These are phyloP conservation scores for Crocidura indochinensis DNA, from an alignment of 2,797 vertebrate species.

Conservation along the genomic window DNA sequence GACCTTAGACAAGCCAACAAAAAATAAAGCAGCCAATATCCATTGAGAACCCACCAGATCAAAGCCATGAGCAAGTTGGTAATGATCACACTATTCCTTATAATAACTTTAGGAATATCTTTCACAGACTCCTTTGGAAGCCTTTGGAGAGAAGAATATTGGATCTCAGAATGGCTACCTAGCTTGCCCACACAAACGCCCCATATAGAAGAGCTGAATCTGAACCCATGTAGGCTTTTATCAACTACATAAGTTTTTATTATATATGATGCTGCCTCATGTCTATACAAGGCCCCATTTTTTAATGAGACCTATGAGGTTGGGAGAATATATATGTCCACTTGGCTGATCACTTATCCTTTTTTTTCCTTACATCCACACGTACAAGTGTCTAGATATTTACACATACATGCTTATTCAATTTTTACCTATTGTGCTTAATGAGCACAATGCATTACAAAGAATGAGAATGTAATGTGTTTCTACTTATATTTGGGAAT, in stretches of 20 bases:
- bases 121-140: background rate
- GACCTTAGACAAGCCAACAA: background rate
- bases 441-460: background rate
- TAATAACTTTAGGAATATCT: background rate
- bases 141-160: conserved; percentile 26
- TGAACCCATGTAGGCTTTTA: no score
- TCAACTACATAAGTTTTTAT: no score
- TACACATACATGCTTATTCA: background rate
- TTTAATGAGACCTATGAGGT: background rate
- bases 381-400: background rate
- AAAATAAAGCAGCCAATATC: background rate
- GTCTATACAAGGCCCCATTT: background rate
- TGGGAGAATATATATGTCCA: background rate
- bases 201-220: no score
- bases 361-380: no score
- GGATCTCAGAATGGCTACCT: background rate
- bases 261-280: background rate
- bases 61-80: background rate
- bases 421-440: no score
- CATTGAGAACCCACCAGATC: background rate
- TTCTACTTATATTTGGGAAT: background rate
- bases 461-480: background rate
- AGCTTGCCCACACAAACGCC: background rate
- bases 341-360: rapidly evolving
- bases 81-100: background rate